phyloP scores from a whole-genome alignment of 2,113 vertebrate species.

The Oxygymnocypris stewartii region DNA sequence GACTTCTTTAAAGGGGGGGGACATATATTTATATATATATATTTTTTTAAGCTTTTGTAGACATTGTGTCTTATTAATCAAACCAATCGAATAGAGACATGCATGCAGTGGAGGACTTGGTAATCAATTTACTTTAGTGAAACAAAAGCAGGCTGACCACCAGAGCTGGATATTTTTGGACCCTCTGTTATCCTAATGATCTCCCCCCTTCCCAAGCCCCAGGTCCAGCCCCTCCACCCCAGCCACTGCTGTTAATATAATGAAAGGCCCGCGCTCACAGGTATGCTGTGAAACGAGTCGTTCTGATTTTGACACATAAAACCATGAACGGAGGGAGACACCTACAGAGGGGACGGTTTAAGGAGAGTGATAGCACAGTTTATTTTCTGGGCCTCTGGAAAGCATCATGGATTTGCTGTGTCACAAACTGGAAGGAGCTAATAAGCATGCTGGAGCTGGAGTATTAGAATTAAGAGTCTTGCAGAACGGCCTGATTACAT shows the following conservation, averaged over 20 bases:
- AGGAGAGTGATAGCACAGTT: slow-evolving; percentile 53
- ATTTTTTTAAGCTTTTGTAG: background rate
- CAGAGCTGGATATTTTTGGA: slow-evolving; percentile 64
- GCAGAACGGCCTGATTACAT: background rate
- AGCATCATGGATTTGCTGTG: slow-evolving; percentile 52
- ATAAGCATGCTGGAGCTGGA: background rate
- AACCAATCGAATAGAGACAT: slow-evolving; percentile 57
- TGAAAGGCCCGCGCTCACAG: slow-evolving; percentile 69
- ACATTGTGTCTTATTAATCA: slow-evolving; percentile 65
- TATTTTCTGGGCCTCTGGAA: slow-evolving; percentile 58
- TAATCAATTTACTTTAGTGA: slow-evolving; percentile 80
- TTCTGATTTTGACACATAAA: slow-evolving; percentile 67
- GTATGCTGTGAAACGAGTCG: slow-evolving; percentile 71
- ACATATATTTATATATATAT: no score
- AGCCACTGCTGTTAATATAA: slow-evolving; percentile 72
- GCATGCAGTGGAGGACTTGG: slow-evolving; percentile 69
- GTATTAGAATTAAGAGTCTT: background rate
- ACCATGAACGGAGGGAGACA: slow-evolving; percentile 58
- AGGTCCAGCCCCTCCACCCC: slow-evolving; percentile 47
- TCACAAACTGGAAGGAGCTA: slow-evolving; percentile 17
- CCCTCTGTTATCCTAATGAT: slow-evolving; percentile 74
- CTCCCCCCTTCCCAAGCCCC: slow-evolving; percentile 63
- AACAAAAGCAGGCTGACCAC: slow-evolving; percentile 74
- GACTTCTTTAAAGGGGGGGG: background rate
- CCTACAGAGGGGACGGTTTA: slow-evolving; percentile 64